These are phyloP conservation scores for Pelobates cultripes DNA, from an alignment of 2,797 vertebrate species.

Conservation along the genomic window DNA sequence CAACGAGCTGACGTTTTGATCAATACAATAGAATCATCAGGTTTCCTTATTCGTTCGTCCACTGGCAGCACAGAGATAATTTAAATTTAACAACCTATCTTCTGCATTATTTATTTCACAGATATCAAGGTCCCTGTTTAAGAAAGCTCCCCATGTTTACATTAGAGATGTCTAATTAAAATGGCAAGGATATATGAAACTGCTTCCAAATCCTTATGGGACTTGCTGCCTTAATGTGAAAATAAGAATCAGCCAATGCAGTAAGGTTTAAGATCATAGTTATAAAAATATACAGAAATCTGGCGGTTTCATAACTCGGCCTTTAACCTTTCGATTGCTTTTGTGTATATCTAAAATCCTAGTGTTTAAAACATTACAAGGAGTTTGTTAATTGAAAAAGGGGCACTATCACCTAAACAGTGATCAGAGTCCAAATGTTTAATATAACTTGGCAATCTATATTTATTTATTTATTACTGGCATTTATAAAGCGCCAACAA, in stretches of 20 bases:
- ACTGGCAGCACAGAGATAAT: conserved; percentile 26
- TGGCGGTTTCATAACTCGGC: too few relatives aligned
- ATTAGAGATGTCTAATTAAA: conserved; percentile 30
- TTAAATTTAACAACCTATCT: conserved; percentile 34
- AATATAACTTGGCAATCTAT: too few relatives aligned
- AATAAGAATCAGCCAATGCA: conserved; percentile 8
- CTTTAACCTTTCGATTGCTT: too few relatives aligned
- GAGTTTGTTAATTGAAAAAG: too few relatives aligned
- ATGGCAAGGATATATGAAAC: conserved; percentile 21
- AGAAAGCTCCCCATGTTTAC: conserved; percentile 29
- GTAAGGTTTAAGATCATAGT: too few relatives aligned
- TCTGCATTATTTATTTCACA: conserved; percentile 44
- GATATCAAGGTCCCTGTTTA: conserved; percentile 10
- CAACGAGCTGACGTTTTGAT: conserved; percentile 16
- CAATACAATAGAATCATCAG: conserved; percentile 44
- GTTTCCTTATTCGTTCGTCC: conserved; percentile 3
- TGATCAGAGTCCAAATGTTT: too few relatives aligned
- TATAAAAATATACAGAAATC: too few relatives aligned
- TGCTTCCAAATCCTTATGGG: conserved; percentile 29
- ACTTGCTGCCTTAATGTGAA: conserved; percentile 15
- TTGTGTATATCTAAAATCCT: too few relatives aligned
- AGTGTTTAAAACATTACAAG: too few relatives aligned
- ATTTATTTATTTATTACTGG: too few relatives aligned
- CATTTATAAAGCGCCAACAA: too few relatives aligned
- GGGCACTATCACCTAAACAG: too few relatives aligned